phyloP scores from a whole-genome alignment of 2,888 invertebrate genomes.

The Leptopilina drosophilae region DNA sequence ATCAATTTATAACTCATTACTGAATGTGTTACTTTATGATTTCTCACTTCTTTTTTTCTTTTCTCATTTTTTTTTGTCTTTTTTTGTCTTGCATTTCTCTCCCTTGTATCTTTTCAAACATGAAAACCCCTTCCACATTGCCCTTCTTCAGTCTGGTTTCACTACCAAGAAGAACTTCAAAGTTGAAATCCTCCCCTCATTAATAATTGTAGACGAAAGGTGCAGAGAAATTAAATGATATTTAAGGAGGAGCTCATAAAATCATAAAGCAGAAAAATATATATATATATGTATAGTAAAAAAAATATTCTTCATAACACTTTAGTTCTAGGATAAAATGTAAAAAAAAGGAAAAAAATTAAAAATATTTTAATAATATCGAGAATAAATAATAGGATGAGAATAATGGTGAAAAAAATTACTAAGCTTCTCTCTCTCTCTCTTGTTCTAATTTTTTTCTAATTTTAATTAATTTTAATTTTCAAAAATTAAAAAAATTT shows the following conservation, averaged over 20 bases:
- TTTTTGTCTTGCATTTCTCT: slow-evolving; percentile 30
- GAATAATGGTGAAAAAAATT: background rate
- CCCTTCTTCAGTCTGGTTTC: slow-evolving; percentile 24
- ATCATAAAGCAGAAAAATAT: slow-evolving; percentile 3
- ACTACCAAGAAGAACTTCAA: slow-evolving; percentile 28
- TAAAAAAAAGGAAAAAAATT: background rate
- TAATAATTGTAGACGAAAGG: slow-evolving; percentile 28
- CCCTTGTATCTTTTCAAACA: slow-evolving; percentile 35
- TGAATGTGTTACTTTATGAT: slow-evolving; percentile 35
- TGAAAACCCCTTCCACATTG: slow-evolving; percentile 43
- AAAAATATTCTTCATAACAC: background rate
- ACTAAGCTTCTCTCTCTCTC: no score
- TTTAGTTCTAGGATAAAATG: background rate
- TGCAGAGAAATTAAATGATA: slow-evolving; percentile 28
- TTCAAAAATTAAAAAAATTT: no score
- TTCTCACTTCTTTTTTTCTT: slow-evolving; percentile 19
- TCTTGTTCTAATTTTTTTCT: no score
- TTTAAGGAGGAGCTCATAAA: slow-evolving; percentile 33
- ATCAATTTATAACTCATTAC: slow-evolving; percentile 43
- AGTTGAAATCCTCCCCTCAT: slow-evolving; percentile 29
- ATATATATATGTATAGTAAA: background rate
- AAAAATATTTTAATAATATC: background rate
- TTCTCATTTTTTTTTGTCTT: background rate
- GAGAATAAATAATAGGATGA: background rate
- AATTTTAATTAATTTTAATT: no score